These are phyloP conservation scores for Acrocephalus scirpaceus DNA, from an alignment of 2,797 vertebrate genomes.

Conservation along the genomic window DNA sequence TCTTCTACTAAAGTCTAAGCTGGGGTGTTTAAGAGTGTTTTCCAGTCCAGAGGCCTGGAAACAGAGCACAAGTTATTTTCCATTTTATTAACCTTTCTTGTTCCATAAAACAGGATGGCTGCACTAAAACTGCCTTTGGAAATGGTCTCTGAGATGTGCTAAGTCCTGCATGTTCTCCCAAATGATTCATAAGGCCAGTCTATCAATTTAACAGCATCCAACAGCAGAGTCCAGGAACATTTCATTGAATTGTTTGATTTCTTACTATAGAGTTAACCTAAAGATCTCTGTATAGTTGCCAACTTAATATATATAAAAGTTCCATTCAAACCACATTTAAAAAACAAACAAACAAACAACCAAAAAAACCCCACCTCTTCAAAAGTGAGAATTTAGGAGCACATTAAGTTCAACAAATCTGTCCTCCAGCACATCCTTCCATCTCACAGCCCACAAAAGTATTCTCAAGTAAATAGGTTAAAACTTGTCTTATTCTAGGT, in stretches of 20 bases:
- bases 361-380: neutral
- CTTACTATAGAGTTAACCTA: neutral
- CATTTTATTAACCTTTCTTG: neutral
- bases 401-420: neutral
- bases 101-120: neutral
- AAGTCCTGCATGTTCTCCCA: neutral
- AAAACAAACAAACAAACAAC: neutral
- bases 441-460: neutral
- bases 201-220: neutral
- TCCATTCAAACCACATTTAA: neutral
- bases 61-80: neutral
- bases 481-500: neutral
- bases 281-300: neutral
- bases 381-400: neutral
- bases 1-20: neutral
- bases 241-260: neutral
- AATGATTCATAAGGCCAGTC: neutral
- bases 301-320: neutral
- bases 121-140: neutral
- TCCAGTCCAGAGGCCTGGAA: neutral
- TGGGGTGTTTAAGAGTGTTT: neutral
- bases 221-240: neutral
- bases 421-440: neutral
- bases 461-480: neutral
- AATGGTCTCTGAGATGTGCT: neutral